A percentile compares a stretch with the other conserved stretches of the same genome.
Conservation (phyloP, 2,797 vertebrate genomes). For the Chromobotia macracanthus region DNA sequence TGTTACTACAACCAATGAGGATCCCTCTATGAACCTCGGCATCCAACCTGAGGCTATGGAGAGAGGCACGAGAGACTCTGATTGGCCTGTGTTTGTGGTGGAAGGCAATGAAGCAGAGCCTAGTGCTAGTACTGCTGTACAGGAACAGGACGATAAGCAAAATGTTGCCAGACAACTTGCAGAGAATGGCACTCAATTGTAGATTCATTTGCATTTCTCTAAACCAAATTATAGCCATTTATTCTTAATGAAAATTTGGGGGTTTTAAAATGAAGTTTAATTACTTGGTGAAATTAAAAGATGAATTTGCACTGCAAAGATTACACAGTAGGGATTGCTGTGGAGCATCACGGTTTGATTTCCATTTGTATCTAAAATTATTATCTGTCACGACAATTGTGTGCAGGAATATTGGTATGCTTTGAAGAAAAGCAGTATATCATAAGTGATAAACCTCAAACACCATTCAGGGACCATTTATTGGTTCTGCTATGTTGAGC, state of each 20-base stretch:
- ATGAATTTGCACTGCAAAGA: no score
- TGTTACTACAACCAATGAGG: slow-evolving; percentile 85
- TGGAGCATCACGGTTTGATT: no score
- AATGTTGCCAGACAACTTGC: slow-evolving; percentile 73
- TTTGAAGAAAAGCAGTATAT: neutral
- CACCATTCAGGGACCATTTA: neutral
- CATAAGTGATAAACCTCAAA: neutral
- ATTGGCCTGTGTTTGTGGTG: slow-evolving; percentile 94
- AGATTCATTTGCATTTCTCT: slow-evolving; percentile 54
- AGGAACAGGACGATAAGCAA: slow-evolving; percentile 78
- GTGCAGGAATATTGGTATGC: neutral
- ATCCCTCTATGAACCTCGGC: slow-evolving; percentile 80
- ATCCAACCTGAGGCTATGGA: slow-evolving; percentile 81
- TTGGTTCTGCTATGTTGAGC: neutral
- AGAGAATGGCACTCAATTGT: slow-evolving; percentile 73
- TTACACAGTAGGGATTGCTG: no score
- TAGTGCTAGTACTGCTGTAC: slow-evolving; percentile 79
- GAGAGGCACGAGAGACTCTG: slow-evolving; percentile 78
- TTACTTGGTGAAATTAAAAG: neutral
- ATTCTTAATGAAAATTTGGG: neutral
- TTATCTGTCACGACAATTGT: neutral
- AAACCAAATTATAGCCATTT: neutral
- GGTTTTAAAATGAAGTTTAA: neutral
- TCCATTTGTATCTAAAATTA: no score
- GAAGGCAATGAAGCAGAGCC: slow-evolving; percentile 91